Conservation (phyloP, 2,797 vertebrate genomes). For the Poeciliopsis turneri region DNA sequence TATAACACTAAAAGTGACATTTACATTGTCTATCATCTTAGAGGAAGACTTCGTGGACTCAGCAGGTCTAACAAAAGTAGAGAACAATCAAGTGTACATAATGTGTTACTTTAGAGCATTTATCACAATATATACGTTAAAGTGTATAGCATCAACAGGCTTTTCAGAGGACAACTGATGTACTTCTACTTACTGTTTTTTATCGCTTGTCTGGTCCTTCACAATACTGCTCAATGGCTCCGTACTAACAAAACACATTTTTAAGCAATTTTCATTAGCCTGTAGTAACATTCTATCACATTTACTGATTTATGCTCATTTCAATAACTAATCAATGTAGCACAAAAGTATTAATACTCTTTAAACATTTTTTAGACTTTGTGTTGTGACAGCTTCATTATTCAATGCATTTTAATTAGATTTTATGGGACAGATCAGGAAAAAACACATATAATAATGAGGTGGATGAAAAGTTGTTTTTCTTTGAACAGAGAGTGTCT, state of each 20-base stretch:
- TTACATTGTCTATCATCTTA: background rate
- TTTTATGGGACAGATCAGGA: background rate
- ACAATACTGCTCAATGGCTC: background rate
- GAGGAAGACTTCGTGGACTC: constrained; percentile 47
- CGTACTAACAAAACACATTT: constrained; percentile 28
- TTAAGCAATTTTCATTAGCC: background rate
- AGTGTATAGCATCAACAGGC: constrained; percentile 1
- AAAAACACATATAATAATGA: background rate
- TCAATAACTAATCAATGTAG: background rate
- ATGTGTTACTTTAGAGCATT: constrained; percentile 10
- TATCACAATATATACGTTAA: background rate
- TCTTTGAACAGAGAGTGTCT: background rate
- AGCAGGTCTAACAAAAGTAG: constrained; percentile 46
- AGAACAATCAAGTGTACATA: background rate
- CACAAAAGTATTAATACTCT: background rate
- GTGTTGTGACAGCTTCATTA: background rate
- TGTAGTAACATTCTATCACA: background rate
- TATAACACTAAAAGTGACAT: constrained; percentile 1
- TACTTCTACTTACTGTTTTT: constrained; percentile 44
- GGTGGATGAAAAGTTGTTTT: background rate
- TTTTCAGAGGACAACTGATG: background rate
- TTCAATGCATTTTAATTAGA: background rate
- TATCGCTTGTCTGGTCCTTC: constrained; percentile 36
- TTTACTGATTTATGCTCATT: background rate
- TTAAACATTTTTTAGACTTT: background rate